A percentile compares a stretch with the other conserved stretches of the same genome.
Evolutionary conservation across 2,888 invertebrate species (phyloP).

Genomic region (Coenonympha glycerion): DNA sequence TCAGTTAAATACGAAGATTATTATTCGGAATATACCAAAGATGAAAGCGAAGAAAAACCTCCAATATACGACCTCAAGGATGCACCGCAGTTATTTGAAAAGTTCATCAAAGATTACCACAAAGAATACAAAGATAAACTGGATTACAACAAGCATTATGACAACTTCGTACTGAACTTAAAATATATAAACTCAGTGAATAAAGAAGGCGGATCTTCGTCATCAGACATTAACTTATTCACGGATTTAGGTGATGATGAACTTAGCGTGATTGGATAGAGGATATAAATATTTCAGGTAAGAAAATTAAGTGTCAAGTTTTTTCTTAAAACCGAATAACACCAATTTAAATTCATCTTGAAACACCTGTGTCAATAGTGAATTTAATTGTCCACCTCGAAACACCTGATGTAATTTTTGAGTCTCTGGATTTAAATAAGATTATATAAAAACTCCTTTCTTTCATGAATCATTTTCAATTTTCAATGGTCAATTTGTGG

Average conservation of each 20-base stretch:
- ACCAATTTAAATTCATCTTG: background rate
- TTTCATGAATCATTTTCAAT: no score
- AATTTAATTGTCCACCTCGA: no score
- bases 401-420: no score
- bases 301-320: background rate
- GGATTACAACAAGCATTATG: conserved; percentile 41
- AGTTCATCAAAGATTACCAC: conserved; percentile 41
- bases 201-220: conserved; percentile 30
- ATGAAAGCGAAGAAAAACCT: conserved; percentile 25
- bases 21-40: conserved; percentile 20
- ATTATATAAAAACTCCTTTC: no score
- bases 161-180: conserved; percentile 45
- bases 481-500: no score
- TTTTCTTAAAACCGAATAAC: background rate
- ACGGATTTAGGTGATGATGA: conserved; percentile 43
- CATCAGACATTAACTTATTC: conserved; percentile 49
- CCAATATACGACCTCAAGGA: conserved; percentile 47
- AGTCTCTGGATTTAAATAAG: no score
- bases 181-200: conserved; percentile 49
- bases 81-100: conserved; percentile 41
- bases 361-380: no score
- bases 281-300: conserved; percentile 1
- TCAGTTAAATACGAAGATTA: conserved; percentile 24
- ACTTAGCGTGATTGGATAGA: conserved; percentile 21
- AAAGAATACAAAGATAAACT: conserved; percentile 44